Evolutionary conservation across 1,140 invertebrate genomes (phyloP).

Genomic region (Calosoma granatense): DNA sequence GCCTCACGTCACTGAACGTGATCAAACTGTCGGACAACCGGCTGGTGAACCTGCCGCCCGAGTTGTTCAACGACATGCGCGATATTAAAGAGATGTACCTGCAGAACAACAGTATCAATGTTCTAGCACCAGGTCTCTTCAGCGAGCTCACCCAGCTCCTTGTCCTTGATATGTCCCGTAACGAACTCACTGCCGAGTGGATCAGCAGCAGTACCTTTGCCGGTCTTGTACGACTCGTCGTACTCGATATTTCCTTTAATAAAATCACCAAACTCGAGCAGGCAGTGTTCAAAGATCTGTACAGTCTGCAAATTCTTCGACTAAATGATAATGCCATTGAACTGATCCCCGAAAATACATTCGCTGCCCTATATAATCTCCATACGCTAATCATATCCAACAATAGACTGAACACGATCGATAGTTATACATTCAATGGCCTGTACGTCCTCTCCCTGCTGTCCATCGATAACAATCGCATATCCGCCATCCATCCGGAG

Average conservation of each 20-base stretch:
- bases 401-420: conserved; percentile 70
- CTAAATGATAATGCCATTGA: conserved; percentile 77
- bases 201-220: conserved; percentile 78
- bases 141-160: conserved; percentile 68
- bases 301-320: conserved; percentile 69
- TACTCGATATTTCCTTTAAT: conserved; percentile 74
- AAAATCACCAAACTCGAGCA: conserved; percentile 67
- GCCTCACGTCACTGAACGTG: conserved; percentile 61
- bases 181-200: conserved; percentile 79
- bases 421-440: conserved; percentile 66
- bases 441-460: conserved; percentile 66
- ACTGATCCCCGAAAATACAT: conserved; percentile 69
- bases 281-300: conserved; percentile 67
- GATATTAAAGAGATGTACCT: conserved; percentile 74
- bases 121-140: conserved; percentile 76
- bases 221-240: conserved; percentile 66
- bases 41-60: conserved; percentile 68
- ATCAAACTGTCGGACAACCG: conserved; percentile 75
- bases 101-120: conserved; percentile 77
- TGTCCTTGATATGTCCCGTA: conserved; percentile 74
- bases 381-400: conserved; percentile 78
- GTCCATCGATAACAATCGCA: conserved; percentile 74
- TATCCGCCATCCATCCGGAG: conserved; percentile 64
- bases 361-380: conserved; percentile 67
- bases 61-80: conserved; percentile 68